Percentiles rank a stretch among this genome's conserved stretches.
phyloP scores from a whole-genome alignment of 2,888 invertebrate genomes.

The Platerodrilus igneus region DNA sequence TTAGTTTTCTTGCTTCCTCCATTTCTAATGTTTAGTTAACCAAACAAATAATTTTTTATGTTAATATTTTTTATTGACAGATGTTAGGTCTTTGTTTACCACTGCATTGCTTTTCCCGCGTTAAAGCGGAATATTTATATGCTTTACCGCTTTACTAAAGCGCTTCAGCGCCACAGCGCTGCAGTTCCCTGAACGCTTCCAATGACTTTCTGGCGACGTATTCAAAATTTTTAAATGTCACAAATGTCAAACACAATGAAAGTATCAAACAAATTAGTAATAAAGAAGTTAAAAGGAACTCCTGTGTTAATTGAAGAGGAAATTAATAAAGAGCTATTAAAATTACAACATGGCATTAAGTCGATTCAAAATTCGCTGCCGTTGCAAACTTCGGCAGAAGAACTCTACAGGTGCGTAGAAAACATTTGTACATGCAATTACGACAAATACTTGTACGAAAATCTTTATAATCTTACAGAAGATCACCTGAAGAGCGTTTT shows the following conservation, averaged over 20 bases:
- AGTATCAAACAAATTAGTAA: slow-evolving; percentile 8
- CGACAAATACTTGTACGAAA: slow-evolving; percentile 80
- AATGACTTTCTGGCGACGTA: too few species aligned
- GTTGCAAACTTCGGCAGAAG: slow-evolving; percentile 71
- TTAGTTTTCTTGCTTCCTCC: too few species aligned
- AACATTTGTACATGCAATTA: slow-evolving; percentile 94
- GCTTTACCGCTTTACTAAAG: too few species aligned
- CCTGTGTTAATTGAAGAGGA: slow-evolving; percentile 8
- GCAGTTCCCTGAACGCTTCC: too few species aligned
- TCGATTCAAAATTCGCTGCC: slow-evolving; percentile 23
- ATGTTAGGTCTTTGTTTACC: too few species aligned
- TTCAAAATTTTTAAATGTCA: too few species aligned
- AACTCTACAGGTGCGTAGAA: slow-evolving; percentile 90
- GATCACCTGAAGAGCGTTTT: slow-evolving; percentile 81
- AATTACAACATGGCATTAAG: slow-evolving; percentile 21
- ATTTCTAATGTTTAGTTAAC: too few species aligned
- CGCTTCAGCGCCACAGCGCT: too few species aligned
- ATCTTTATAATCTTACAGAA: slow-evolving; percentile 76
- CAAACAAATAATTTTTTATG: too few species aligned
- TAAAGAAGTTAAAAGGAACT: slow-evolving; percentile 14
- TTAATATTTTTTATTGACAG: too few species aligned
- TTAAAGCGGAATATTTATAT: too few species aligned
- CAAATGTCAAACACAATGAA: slow-evolving; percentile 7
- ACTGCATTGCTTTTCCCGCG: too few species aligned
- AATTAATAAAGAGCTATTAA: slow-evolving; percentile 11